Evolutionary conservation across 2,888 invertebrate genomes (phyloP).

Genomic region (Stenodera caucasica): DNA sequence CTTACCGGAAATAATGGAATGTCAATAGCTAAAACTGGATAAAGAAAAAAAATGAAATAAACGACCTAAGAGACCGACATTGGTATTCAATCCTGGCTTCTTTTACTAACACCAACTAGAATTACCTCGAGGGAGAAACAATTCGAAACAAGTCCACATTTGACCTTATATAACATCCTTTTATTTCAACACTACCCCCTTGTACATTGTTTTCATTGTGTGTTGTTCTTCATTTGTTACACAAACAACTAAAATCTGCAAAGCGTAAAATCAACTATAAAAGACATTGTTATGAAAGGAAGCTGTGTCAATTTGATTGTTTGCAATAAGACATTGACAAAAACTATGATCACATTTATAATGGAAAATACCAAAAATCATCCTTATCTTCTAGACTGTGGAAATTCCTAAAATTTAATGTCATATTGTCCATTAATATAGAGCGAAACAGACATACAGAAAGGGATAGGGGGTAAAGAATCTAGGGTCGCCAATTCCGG

Average conservation of each 20-base stretch:
- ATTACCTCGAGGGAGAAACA: conserved; percentile 32
- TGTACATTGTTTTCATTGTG: conserved; percentile 27
- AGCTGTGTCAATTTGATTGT: conserved; percentile 17
- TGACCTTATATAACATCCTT: conserved; percentile 30
- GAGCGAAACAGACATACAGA: too few relatives aligned
- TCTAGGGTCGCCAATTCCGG: conserved; percentile 36
- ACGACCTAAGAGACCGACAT: conserved; percentile 35
- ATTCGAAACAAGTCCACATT: conserved; percentile 33
- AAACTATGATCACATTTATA: not conserved
- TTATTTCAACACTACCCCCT: conserved; percentile 29
- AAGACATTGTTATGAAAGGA: conserved; percentile 25
- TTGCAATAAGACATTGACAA: conserved; percentile 9
- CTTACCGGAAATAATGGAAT: conserved; percentile 33
- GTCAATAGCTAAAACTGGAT: conserved; percentile 32
- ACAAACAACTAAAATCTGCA: conserved; percentile 32
- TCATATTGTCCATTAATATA: not conserved
- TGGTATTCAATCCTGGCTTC: conserved; percentile 35
- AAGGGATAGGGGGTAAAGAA: conserved; percentile 1
- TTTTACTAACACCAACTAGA: conserved; percentile 23
- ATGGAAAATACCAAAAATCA: too few relatives aligned
- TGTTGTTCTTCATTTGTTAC: conserved; percentile 34
- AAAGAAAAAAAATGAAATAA: conserved; percentile 34
- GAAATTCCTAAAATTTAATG: too few relatives aligned
- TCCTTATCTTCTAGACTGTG: too few relatives aligned
- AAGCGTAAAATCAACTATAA: conserved; percentile 31